A percentile compares a stretch with the other conserved stretches of the same genome.
Evolutionary conservation across 2,888 invertebrate species (phyloP).

Genomic region (Pinctada fucata): DNA sequence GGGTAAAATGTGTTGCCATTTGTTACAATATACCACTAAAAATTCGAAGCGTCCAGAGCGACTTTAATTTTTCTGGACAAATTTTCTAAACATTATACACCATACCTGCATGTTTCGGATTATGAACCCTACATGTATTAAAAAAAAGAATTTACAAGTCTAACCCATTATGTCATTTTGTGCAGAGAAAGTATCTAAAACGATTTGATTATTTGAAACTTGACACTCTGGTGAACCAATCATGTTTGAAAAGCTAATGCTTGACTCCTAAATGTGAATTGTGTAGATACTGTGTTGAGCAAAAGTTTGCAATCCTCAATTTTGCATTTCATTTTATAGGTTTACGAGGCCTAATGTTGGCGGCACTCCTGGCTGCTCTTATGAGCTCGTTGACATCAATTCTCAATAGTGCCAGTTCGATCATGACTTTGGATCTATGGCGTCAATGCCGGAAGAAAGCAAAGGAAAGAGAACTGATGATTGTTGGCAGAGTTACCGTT

Average conservation of each 20-base stretch:
- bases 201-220: no score
- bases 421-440: conserved; percentile 80
- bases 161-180: neutral
- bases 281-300: no score
- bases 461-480: conserved; percentile 72
- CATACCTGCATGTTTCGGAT: no score
- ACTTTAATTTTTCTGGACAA: neutral
- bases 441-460: conserved; percentile 66
- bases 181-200: no score
- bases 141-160: neutral
- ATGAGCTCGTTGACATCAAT: conserved; percentile 81
- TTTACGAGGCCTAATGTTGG: conserved; percentile 77
- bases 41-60: neutral
- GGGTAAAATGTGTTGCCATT: conserved; percentile 63
- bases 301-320: neutral
- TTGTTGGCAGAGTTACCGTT: conserved; percentile 75
- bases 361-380: conserved; percentile 80
- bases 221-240: neutral
- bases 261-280: neutral
- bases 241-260: neutral
- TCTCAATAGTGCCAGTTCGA: conserved; percentile 79
- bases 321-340: conserved; percentile 53
- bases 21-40: neutral
- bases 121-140: no score
- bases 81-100: no score